These are phyloP conservation scores for Haliclona indistincta DNA, from an alignment of 37 sponge, comb jelly and placozoan genomes.

Conservation along the genomic window DNA sequence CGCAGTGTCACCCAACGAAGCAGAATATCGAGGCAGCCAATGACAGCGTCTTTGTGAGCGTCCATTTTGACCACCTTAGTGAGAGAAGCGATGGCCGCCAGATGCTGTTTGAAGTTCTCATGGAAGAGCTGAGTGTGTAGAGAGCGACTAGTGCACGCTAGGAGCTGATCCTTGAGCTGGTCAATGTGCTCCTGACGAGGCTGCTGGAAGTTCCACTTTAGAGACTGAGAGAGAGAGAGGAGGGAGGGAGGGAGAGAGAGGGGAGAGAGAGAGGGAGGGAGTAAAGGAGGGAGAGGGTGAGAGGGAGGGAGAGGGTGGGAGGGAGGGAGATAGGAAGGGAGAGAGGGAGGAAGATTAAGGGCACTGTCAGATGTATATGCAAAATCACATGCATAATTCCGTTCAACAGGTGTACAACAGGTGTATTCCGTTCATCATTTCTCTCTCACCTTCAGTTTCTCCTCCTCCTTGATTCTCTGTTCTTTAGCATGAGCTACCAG, in stretches of 20 bases:
- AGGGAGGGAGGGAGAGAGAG: background rate
- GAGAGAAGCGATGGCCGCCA: conserved; percentile 69
- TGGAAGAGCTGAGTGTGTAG: conserved; percentile 83
- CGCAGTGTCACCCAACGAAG: conserved; percentile 84
- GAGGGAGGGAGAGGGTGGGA: background rate
- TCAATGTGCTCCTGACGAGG: conserved; percentile 89
- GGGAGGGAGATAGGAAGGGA: background rate
- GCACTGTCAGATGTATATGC: background rate
- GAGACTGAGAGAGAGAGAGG: conserved; percentile 15
- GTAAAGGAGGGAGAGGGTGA: background rate
- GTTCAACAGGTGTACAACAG: background rate
- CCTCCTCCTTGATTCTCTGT: conserved; percentile 70
- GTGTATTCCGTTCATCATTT: background rate
- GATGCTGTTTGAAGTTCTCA: conserved; percentile 88
- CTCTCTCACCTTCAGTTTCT: conserved; percentile 57
- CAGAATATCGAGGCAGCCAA: conserved; percentile 70
- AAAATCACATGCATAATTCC: conserved; percentile 1
- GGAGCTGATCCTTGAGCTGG: conserved; percentile 90
- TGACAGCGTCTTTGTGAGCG: conserved; percentile 54
- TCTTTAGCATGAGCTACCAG: conserved; percentile 57
- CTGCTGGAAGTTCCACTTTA: conserved; percentile 84
- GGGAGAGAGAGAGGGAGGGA: background rate
- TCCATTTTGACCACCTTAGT: conserved; percentile 36
- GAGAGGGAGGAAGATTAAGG: background rate
- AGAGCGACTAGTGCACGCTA: conserved; percentile 58